A percentile compares a stretch with the other conserved stretches of the same genome.
Evolutionary conservation across 1,140 invertebrate genomes (phyloP).

Genomic region (Atta colombica): DNA sequence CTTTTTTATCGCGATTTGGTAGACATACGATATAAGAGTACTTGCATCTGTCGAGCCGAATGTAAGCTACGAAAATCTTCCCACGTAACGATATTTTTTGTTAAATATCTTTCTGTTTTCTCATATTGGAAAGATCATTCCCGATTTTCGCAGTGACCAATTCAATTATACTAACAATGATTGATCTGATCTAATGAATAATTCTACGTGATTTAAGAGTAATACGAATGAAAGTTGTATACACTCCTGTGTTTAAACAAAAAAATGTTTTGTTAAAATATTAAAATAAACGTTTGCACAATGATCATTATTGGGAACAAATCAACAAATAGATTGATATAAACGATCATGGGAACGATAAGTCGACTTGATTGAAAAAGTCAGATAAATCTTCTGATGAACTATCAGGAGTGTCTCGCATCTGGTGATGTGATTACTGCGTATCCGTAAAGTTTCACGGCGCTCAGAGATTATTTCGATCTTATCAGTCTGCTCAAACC

Average conservation of each 20-base stretch:
- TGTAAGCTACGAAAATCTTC: slow-evolving; percentile 56
- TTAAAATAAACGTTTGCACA: not conserved
- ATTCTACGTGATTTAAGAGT: not conserved
- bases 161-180: not conserved
- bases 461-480: not conserved
- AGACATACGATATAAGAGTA: slow-evolving; percentile 45
- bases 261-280: not conserved
- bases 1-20: slow-evolving; percentile 75
- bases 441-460: not conserved
- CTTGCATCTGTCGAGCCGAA: slow-evolving; percentile 56
- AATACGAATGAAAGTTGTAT: not conserved
- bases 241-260: not conserved
- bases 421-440: slow-evolving; percentile 26
- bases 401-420: not conserved
- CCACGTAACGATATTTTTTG: slow-evolving; percentile 56
- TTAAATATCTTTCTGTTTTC: not conserved
- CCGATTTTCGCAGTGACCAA: not conserved
- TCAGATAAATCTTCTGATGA: slow-evolving; percentile 34
- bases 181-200: not conserved
- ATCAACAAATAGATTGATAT: slow-evolving; percentile 13
- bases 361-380: not conserved
- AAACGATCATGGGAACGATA: slow-evolving; percentile 12
- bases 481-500: not conserved
- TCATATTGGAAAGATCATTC: not conserved
- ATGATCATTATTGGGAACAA: not conserved